Base-by-base conservation (phyloP, 2,888 invertebrate species). In the Nomada lathburiana region DNA sequence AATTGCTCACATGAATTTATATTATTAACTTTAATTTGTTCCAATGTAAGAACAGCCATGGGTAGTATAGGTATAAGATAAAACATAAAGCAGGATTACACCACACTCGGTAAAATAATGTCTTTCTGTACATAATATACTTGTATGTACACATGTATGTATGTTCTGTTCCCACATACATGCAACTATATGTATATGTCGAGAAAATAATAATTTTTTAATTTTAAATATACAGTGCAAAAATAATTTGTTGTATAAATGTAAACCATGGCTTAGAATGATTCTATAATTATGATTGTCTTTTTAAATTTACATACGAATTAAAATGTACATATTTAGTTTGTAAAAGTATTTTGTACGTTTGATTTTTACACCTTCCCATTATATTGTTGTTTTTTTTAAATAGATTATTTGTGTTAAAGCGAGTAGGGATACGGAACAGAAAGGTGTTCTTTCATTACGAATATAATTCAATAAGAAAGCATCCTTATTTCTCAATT, bases 261-360 rank as follows among this genome's bases (percentile, higher is more conserved):
- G 50, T 20, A 67, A 16, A 62, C 64, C 52, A 62, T 80, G 76
- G 78, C 67, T 86, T 81, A 74, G 82, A 71, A 76, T 75, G 65
- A 67, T 83, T 85, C 73, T 86, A 73, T 80, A 80, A 87, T 80
- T 77, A 81, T 82, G 80, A 89, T 64, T 85, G 64, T 82, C 63
- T 67, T 67, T 44, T 77, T 75, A 76, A 57, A 81, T 74, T 88
- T 68, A 71, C 73, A 44, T 85, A 77, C 57, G 60, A 70, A 87
- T 87, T 87, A 80, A 84, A 82, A 83, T 85, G 85, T 80, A 78
- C 50, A 85, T 85, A 85, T 72, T 84, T 76, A 84, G 84, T 85
- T 84, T 71, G 71, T 76, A 82, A 76, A 69, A 23, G 69, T 70
- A 59, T 52, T 78, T 76, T 42, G 68, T 64, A 83, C 72, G 69